These are phyloP conservation scores for honey bee (Apis mellifera) DNA, from an alignment of 1,140 invertebrate genomes.

Conservation along the genomic window Amel_HAv3.1 CM009944.2:8963001-8963500, in stretches of 20 bases:
- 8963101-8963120: slow-evolving; percentile 85
- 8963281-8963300: slow-evolving; percentile 75
- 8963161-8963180: slow-evolving; percentile 92
- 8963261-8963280: slow-evolving; percentile 70
- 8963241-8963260: slow-evolving; percentile 62
- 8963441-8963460: slow-evolving; percentile 87
- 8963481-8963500: slow-evolving; percentile 84
- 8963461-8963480: slow-evolving; percentile 88
- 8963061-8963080: slow-evolving; percentile 73
- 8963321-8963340: slow-evolving; percentile 68
- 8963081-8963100: slow-evolving; percentile 87
- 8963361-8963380: not conserved
- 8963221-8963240: slow-evolving; percentile 73
- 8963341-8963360: not conserved
- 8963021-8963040: slow-evolving; percentile 77
- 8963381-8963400: not conserved
- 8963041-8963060: slow-evolving; percentile 72
- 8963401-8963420: not conserved
- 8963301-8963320: slow-evolving; percentile 70
- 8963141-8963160: slow-evolving; percentile 92
- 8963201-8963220: slow-evolving; percentile 75
- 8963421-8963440: slow-evolving; percentile 86
- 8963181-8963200: slow-evolving; percentile 85
- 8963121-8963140: slow-evolving; percentile 89
- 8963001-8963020: slow-evolving; percentile 82